phyloP scores from a whole-genome alignment of 2,797 vertebrate genomes.

The Myotis vivesi region DNA sequence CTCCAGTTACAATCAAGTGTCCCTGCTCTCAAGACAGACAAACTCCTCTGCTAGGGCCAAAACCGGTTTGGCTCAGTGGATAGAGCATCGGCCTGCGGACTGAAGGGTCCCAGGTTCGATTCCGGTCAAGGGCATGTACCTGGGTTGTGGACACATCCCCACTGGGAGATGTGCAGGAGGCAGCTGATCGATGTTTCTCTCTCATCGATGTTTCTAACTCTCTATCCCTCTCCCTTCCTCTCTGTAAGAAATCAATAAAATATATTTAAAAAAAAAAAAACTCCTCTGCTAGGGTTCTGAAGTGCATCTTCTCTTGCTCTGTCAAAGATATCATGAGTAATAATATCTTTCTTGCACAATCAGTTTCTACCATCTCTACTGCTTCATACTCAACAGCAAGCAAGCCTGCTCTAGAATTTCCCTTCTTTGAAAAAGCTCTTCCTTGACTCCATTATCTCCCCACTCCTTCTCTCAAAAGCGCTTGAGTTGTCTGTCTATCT shows the following conservation, averaged over 20 bases:
- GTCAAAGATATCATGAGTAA: not conserved
- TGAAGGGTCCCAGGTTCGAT: too few species aligned
- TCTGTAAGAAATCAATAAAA: too few species aligned
- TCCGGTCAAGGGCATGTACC: too few species aligned
- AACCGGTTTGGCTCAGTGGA: too few species aligned
- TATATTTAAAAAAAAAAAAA: too few species aligned
- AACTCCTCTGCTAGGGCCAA: not conserved
- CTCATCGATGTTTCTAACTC: too few species aligned
- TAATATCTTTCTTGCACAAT: not conserved
- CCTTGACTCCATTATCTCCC: not conserved
- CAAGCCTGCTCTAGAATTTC: constrained; percentile 6
- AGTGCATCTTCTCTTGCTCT: constrained; percentile 3
- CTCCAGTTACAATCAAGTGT: not conserved
- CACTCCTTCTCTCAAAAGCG: not conserved
- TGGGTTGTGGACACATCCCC: too few species aligned
- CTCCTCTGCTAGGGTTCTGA: not conserved
- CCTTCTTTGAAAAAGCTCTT: constrained; percentile 19
- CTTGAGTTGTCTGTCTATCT: not conserved
- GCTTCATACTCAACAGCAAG: not conserved
- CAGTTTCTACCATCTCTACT: constrained; percentile 24
- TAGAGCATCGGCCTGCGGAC: too few species aligned
- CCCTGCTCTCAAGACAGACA: not conserved
- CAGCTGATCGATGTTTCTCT: too few species aligned
- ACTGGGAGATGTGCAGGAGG: too few species aligned
- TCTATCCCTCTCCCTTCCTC: too few species aligned